A percentile compares a stretch with the other conserved stretches of the same genome.
phyloP scores from a whole-genome alignment of 2,797 vertebrate genomes.

The Pygocentrus nattereri region DNA sequence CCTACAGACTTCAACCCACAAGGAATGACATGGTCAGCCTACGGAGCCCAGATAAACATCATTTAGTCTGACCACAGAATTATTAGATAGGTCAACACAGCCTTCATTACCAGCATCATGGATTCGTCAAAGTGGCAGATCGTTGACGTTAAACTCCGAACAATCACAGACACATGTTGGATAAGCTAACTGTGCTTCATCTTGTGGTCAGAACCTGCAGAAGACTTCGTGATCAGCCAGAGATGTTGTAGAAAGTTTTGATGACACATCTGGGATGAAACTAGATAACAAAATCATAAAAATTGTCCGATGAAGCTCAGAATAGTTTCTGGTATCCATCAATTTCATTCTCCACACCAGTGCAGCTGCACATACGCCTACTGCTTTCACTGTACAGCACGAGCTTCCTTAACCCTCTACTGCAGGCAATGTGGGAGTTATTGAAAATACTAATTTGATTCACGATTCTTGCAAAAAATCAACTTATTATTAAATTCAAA shows the following conservation, averaged over 20 bases:
- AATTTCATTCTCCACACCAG: background rate
- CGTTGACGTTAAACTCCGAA: background rate
- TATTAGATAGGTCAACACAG: background rate
- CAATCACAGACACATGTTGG: background rate
- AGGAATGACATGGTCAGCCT: slow-evolving; percentile 7
- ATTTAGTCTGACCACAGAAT: slow-evolving; percentile 10
- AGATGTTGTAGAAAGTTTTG: background rate
- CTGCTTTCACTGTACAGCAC: background rate
- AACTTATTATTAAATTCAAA: too few relatives aligned
- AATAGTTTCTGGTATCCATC: slow-evolving; percentile 22
- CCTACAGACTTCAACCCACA: background rate
- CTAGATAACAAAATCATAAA: background rate
- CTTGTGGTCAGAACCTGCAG: background rate
- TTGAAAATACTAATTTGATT: too few relatives aligned
- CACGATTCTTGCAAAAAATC: too few relatives aligned
- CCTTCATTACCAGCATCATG: slow-evolving; percentile 2
- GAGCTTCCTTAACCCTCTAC: background rate
- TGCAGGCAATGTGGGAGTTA: too few relatives aligned
- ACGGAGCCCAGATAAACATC: slow-evolving; percentile 23
- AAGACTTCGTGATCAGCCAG: background rate
- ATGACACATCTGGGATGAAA: slow-evolving; percentile 6
- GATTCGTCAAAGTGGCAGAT: slow-evolving; percentile 18
- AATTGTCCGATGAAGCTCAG: background rate
- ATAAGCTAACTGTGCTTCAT: slow-evolving; percentile 1
- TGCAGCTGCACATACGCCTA: background rate